Evolutionary conservation across 2,888 invertebrate genomes (phyloP).

Genomic region (Cryptus armator): DNA sequence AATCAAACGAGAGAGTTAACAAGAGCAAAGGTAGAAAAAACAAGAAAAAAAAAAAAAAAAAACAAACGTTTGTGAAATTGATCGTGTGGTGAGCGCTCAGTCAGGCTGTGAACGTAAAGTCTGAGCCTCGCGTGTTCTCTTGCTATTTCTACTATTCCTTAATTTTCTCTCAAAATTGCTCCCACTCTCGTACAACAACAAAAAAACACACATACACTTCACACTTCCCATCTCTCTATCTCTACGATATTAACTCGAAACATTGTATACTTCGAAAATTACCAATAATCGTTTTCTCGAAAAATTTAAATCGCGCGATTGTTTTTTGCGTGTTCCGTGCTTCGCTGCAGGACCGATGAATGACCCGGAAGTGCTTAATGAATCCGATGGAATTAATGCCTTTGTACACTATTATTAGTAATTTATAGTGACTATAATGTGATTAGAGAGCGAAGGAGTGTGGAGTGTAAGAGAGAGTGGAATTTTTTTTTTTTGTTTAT

Average conservation of each 20-base stretch:
- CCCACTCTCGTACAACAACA: neutral
- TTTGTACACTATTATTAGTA: slow-evolving; percentile 79
- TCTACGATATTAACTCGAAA: slow-evolving; percentile 1
- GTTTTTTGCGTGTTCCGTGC: slow-evolving; percentile 25
- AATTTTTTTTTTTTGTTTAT: slow-evolving; percentile 42
- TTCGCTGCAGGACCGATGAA: slow-evolving; percentile 31
- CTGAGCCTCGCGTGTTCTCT: slow-evolving; percentile 80
- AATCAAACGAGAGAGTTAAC: slow-evolving; percentile 39
- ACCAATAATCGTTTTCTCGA: slow-evolving; percentile 38
- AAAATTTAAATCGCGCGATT: slow-evolving; percentile 19
- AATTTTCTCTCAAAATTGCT: slow-evolving; percentile 40
- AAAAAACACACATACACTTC: slow-evolving; percentile 11
- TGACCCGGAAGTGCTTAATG: slow-evolving; percentile 63
- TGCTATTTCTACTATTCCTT: slow-evolving; percentile 65
- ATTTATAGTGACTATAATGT: slow-evolving; percentile 82
- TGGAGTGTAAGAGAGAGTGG: slow-evolving; percentile 16
- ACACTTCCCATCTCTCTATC: slow-evolving; percentile 11
- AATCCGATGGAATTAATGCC: slow-evolving; percentile 74
- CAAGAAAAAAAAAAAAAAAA: slow-evolving; percentile 18
- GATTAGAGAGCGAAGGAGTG: slow-evolving; percentile 76
- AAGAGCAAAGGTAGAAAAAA: slow-evolving; percentile 41
- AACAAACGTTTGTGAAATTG: slow-evolving; percentile 51
- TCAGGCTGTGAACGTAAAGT: slow-evolving; percentile 85
- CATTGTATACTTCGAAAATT: slow-evolving; percentile 13
- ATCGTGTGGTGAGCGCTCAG: slow-evolving; percentile 79